Evolutionary conservation across 2,113 vertebrate species (phyloP), one percentile per base, ranked within the genome.

Genomic region (Epinephelus lanceolatus): DNA sequence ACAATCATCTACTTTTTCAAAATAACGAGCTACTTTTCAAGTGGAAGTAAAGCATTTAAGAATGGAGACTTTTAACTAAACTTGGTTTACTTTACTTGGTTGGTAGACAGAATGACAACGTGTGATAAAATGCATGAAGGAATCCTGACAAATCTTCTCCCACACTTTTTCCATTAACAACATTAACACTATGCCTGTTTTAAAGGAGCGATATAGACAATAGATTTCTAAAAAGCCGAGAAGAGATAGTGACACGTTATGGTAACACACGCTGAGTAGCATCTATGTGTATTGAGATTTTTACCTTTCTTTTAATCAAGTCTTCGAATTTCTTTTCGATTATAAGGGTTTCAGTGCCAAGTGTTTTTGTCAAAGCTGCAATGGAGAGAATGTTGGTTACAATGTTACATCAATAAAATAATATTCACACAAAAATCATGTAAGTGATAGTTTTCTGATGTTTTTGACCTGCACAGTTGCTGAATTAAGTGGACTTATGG

Each of bases 341-440:
- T 23, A 33, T 71, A 21, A 82, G 53, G 30, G 60, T 88, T 88
- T 87, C 27, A 59, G 51, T 87, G 90, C 62, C 23, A 88, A 80
- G 61, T 91, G 81, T 89, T 90, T 71, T 91, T 82, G 88, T 91
- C 76, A 81, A 82, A 65, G 65, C 72, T 88, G 80, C 69, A 85
- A 30, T 92, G 57, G 74, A 92, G 66, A 80, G 47, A 81, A 80
- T 87, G 84, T 84, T 88, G 80, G 56, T 82, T 70, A 84, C 85
- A 19, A 86, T 85, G 81, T 88, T 69, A 63, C 47, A 87, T 71
- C 52, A 93, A 94, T 92, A 93, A 93, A 94, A 81, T 69, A n/a
- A 78, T 80, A 89, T 87, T 84, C 74, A 78, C 74, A 78, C 30
- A 56, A 37, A 70, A 6, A 21, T 11, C 9, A 33, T 33, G 60